phyloP scores from a whole-genome alignment of 2,888 invertebrate species.

The Hetaerina titia region DNA sequence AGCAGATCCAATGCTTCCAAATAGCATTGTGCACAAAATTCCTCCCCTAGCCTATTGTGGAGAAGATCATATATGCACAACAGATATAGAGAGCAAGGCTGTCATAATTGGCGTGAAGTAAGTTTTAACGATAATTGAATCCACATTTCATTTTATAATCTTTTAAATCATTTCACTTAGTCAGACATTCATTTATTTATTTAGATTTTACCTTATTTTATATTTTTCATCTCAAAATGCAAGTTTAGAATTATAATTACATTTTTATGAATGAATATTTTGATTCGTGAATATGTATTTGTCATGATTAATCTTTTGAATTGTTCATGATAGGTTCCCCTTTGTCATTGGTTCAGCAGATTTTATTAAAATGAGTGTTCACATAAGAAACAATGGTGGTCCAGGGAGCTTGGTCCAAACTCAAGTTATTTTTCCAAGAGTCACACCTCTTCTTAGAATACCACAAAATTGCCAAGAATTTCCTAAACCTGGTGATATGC shows the following conservation, averaged over 20 bases:
- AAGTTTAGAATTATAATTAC: no score
- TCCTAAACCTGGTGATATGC: conserved; percentile 51
- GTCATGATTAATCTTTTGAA: not conserved
- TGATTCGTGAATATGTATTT: no score
- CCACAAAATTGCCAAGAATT: conserved; percentile 72
- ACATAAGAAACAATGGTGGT: conserved; percentile 74
- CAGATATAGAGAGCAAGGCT: conserved; percentile 75
- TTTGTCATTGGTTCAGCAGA: conserved; percentile 73
- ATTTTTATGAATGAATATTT: no score
- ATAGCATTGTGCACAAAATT: conserved; percentile 69
- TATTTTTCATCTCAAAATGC: no score
- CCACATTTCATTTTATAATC: no score
- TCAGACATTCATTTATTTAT: no score
- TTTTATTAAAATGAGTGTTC: conserved; percentile 73
- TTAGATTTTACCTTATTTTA: no score
- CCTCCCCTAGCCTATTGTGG: conserved; percentile 79
- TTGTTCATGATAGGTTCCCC: not conserved
- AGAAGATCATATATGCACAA: conserved; percentile 79
- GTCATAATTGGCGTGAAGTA: not conserved
- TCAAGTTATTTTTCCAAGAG: conserved; percentile 72
- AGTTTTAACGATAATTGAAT: not conserved
- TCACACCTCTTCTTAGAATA: conserved; percentile 72
- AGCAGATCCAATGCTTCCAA: conserved; percentile 71
- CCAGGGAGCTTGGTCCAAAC: conserved; percentile 74
- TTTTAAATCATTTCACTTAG: no score